A percentile compares a stretch with the other conserved stretches of the same genome.
Evolutionary conservation across 2,888 invertebrate genomes (phyloP).

Genomic region (Apamea anceps): DNA sequence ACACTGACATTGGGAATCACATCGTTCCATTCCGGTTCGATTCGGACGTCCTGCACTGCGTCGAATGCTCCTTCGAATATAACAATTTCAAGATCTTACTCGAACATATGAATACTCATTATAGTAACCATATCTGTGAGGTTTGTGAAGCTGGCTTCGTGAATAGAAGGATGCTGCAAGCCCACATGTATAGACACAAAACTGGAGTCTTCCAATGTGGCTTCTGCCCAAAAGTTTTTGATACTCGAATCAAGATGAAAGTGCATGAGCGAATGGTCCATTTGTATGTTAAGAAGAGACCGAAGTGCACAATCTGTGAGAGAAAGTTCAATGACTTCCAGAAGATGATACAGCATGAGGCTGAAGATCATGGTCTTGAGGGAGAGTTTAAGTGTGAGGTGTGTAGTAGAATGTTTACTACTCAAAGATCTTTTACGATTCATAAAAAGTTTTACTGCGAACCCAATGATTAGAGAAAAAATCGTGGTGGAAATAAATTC

Average conservation of each 20-base stretch:
- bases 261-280: slow-evolving; percentile 84
- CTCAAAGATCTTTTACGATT: slow-evolving; percentile 22
- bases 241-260: slow-evolving; percentile 81
- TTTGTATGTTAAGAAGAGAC: slow-evolving; percentile 69
- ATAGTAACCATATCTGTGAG: slow-evolving; percentile 75
- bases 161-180: slow-evolving; percentile 70
- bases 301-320: slow-evolving; percentile 77
- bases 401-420: slow-evolving; percentile 67
- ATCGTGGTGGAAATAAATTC: not conserved
- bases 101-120: slow-evolving; percentile 79
- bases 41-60: slow-evolving; percentile 69
- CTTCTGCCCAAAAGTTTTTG: slow-evolving; percentile 84
- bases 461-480: slow-evolving; percentile 22
- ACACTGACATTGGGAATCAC: slow-evolving; percentile 70
- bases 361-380: slow-evolving; percentile 56
- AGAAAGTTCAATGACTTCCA: slow-evolving; percentile 67
- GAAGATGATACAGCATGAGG: slow-evolving; percentile 64
- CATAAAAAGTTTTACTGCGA: slow-evolving; percentile 51
- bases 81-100: slow-evolving; percentile 75
- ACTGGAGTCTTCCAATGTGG: slow-evolving; percentile 78
- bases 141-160: slow-evolving; percentile 76
- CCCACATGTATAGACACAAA: slow-evolving; percentile 76
- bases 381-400: slow-evolving; percentile 67
- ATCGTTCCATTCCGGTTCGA: slow-evolving; percentile 78
- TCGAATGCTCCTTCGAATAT: slow-evolving; percentile 70